These are phyloP conservation scores for Drosophila paranaensis DNA, from an alignment of 2,888 invertebrate species.

Conservation along the genomic window DNA sequence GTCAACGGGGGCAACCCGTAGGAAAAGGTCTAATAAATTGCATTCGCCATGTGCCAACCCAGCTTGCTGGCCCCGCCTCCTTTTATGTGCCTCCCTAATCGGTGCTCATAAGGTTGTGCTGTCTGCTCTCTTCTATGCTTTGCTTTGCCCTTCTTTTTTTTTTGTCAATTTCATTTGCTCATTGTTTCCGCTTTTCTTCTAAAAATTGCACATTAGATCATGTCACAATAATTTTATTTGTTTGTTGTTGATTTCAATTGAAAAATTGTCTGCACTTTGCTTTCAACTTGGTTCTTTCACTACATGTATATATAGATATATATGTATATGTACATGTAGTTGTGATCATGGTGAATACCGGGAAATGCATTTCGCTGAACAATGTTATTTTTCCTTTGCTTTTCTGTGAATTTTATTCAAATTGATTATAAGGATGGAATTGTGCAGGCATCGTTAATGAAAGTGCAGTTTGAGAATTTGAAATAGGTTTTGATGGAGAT, in stretches of 20 bases:
- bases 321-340: neutral
- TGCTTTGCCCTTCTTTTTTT: constrained; percentile 11
- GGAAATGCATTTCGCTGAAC: constrained; percentile 32
- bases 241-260: constrained; percentile 46
- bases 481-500: too few relatives aligned
- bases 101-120: constrained; percentile 20
- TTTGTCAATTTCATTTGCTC: constrained; percentile 13
- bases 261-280: constrained; percentile 39
- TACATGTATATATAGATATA: neutral
- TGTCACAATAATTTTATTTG: constrained; percentile 76
- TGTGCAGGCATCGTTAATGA: neutral
- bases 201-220: constrained; percentile 81
- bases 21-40: constrained; percentile 67
- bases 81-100: constrained; percentile 4
- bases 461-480: neutral
- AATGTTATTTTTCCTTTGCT: constrained; percentile 7
- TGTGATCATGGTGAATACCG: constrained; percentile 14
- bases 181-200: constrained; percentile 59
- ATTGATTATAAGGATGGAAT: neutral
- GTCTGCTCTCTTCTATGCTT: constrained; percentile 10
- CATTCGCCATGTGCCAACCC: constrained; percentile 51
- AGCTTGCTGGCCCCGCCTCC: neutral
- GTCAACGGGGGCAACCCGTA: constrained; percentile 23
- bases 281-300: constrained; percentile 12
- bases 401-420: constrained; percentile 4